A percentile compares a stretch with the other conserved stretches of the same genome.
Evolutionary conservation across 2,113 vertebrate species (phyloP).

Genomic region (Myiagra hebetior): DNA sequence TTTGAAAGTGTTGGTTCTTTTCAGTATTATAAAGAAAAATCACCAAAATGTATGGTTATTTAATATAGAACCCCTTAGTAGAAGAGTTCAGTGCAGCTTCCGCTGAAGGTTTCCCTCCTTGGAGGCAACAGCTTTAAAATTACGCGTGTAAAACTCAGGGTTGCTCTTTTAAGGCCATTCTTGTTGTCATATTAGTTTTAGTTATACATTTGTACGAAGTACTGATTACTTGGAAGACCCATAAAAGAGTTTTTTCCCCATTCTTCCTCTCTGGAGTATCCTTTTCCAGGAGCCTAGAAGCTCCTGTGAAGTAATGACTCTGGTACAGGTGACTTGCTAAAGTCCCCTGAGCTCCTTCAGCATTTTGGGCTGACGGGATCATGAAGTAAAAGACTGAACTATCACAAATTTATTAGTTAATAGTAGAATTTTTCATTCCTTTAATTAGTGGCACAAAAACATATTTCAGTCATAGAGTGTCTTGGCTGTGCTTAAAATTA

Average conservation of each 20-base stretch:
- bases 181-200: neutral
- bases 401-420: neutral
- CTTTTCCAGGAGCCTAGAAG: neutral
- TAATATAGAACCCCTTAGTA: neutral
- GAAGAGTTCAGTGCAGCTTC: neutral
- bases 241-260: neutral
- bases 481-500: neutral
- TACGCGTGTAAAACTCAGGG: neutral
- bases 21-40: neutral
- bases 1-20: neutral
- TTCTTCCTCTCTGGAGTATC: neutral
- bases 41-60: neutral
- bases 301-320: neutral
- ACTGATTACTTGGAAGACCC: neutral
- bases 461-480: neutral
- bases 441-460: neutral
- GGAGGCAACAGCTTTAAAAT: neutral
- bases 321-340: neutral
- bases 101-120: neutral
- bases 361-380: neutral
- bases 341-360: neutral
- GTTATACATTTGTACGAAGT: neutral
- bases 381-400: neutral
- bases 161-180: neutral
- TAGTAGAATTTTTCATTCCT: neutral